These are phyloP conservation scores for Gortyna flavago DNA, from an alignment of 2,888 invertebrate species.

Conservation along the genomic window DNA sequence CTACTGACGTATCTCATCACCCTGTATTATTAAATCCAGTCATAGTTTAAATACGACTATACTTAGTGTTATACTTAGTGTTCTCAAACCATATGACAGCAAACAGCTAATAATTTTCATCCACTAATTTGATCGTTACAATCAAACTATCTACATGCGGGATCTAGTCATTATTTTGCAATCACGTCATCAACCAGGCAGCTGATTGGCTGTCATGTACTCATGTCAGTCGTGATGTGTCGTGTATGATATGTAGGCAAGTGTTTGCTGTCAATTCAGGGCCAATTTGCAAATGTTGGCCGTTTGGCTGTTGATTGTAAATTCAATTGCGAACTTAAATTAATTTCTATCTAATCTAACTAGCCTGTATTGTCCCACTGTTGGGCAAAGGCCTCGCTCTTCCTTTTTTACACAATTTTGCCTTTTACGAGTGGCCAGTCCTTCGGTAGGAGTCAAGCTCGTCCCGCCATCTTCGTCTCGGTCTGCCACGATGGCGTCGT, in stretches of 20 bases:
- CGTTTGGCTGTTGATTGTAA: neutral
- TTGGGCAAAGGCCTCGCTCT: neutral
- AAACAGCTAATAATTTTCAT: neutral
- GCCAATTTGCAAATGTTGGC: constrained; percentile 1
- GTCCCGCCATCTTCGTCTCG: neutral
- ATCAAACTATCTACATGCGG: neutral
- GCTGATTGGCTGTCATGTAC: constrained; percentile 36
- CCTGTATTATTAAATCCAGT: constrained; percentile 8
- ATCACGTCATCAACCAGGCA: constrained; percentile 24
- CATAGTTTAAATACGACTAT: neutral
- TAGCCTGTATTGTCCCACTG: neutral
- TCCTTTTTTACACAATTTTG: neutral
- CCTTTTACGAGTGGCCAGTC: neutral
- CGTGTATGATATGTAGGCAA: constrained; percentile 1
- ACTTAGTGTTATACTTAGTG: rapidly evolving
- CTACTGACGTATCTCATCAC: neutral
- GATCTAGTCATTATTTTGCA: constrained; percentile 28
- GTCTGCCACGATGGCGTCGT: neutral
- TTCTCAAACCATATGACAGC: constrained; percentile 14
- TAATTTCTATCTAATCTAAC: neutral
- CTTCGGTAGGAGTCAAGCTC: no score
- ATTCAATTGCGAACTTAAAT: neutral
- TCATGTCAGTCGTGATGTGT: constrained; percentile 26
- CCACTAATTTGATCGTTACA: constrained; percentile 22
- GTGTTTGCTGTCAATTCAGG: constrained; percentile 37